Evolutionary conservation across 2,888 invertebrate species (phyloP).

Genomic region (Apoda limacodes): DNA sequence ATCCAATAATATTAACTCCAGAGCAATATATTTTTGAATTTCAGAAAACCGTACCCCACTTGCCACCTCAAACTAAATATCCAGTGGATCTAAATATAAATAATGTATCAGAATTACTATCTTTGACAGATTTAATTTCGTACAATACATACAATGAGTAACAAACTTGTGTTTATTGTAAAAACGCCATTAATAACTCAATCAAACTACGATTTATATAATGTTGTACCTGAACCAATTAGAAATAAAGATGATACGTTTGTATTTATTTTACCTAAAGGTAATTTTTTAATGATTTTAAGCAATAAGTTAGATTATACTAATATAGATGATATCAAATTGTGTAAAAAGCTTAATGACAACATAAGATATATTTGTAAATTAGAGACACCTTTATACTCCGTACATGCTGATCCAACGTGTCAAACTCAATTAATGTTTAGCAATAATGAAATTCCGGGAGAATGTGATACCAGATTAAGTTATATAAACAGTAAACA

Average conservation of each 20-base stretch:
- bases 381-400: slow-evolving; percentile 15
- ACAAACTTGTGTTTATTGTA: slow-evolving; percentile 16
- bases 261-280: slow-evolving; percentile 18
- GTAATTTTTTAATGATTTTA: slow-evolving; percentile 17
- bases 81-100: slow-evolving; percentile 9
- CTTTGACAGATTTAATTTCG: slow-evolving; percentile 9
- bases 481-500: slow-evolving; percentile 12
- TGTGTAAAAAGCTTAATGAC: slow-evolving; percentile 12
- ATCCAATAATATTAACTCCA: slow-evolving; percentile 16
- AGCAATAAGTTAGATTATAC: slow-evolving; percentile 15
- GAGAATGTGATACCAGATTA: slow-evolving; percentile 16
- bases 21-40: slow-evolving; percentile 14
- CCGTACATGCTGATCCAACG: slow-evolving; percentile 15
- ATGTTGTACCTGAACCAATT: slow-evolving; percentile 16
- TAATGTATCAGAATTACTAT: slow-evolving; percentile 11
- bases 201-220: slow-evolving; percentile 15
- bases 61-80: slow-evolving; percentile 14
- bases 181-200: slow-evolving; percentile 14
- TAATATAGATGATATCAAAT: slow-evolving; percentile 10
- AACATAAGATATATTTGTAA: slow-evolving; percentile 13
- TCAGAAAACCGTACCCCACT: slow-evolving; percentile 14
- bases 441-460: slow-evolving; percentile 11
- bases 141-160: slow-evolving; percentile 14
- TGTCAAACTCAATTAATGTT: slow-evolving; percentile 20
- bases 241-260: slow-evolving; percentile 14